phyloP scores from a whole-genome alignment of 1,140 invertebrate species.

The Drosophila chauvacae region DNA sequence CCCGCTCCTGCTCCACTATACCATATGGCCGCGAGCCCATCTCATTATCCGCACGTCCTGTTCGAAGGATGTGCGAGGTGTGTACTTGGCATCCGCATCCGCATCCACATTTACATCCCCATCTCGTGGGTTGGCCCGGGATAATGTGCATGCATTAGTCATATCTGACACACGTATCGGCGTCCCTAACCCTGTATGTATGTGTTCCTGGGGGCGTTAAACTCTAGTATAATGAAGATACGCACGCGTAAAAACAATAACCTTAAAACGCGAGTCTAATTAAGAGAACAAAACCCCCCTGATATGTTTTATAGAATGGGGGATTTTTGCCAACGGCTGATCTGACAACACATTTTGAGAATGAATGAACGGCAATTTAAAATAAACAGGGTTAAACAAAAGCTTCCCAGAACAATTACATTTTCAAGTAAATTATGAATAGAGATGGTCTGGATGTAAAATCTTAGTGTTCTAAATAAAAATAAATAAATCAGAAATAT shows the following conservation, averaged over 20 bases:
- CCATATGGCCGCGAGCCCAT: constrained; percentile 36
- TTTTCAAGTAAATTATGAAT: too few relatives aligned
- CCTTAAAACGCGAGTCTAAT: constrained; percentile 63
- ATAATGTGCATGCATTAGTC: constrained; percentile 76
- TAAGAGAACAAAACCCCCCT: constrained; percentile 37
- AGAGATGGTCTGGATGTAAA: background rate
- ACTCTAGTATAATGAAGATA: constrained; percentile 49
- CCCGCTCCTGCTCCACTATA: constrained; percentile 12
- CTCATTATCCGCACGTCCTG: constrained; percentile 69
- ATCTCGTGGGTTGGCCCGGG: constrained; percentile 18
- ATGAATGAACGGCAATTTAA: constrained; percentile 27
- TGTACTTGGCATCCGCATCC: constrained; percentile 9
- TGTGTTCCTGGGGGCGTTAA: constrained; percentile 43
- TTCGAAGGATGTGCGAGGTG: constrained; percentile 6
- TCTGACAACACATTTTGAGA: constrained; percentile 29
- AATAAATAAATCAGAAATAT: background rate
- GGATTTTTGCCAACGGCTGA: constrained; percentile 1
- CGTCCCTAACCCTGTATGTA: background rate
- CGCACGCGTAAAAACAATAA: constrained; percentile 66
- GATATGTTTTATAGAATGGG: constrained; percentile 11
- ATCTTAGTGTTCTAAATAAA: background rate
- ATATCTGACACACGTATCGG: constrained; percentile 56
- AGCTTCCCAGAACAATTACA: background rate
- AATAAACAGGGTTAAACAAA: background rate
- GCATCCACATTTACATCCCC: background rate